Evolutionary conservation across 2,888 invertebrate species (phyloP), one percentile per base, ranked within the genome.

Genomic region (Elysia crispata): DNA sequence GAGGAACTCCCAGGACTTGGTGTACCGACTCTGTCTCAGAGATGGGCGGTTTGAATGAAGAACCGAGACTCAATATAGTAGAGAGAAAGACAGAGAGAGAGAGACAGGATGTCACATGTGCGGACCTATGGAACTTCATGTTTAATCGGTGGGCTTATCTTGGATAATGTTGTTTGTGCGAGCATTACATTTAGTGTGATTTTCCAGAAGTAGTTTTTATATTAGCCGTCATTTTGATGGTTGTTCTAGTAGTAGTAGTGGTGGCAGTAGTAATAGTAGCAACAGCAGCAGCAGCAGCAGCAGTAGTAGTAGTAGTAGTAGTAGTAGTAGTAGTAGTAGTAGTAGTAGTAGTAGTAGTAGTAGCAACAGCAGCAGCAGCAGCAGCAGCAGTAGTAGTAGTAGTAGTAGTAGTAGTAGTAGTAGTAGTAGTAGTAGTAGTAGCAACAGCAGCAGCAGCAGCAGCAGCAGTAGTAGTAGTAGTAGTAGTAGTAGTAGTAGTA

Each of bases 401-500:
- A 72, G 41, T 3, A 41, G 54, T 28, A 54, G 28, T 54, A 28
- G 60, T 73, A 73, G 28, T 72, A 72, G 41, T 72, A 72, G 72
- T 72, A 49, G 72, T 41, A 11, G 72, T 11, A 11, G 6, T 41
- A 41, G 72, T 23, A 41, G 33, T 6, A 72, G 41, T 3, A 41
- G 41, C 25, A 73, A 54, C 28, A 73, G 50, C 30, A 73, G 73
- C 28, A 54, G 54, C 25, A 57, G 25, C 54, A 28, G 57, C 28
- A 49, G 28, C 11, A 25, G 20, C 13, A 25, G 15, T 13, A 60
- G 15, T 8, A 60, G 3, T 60, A 60, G 3, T 3, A 13, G 60
- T 60, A 60, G 54, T 60, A 60, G 60, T 54, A 54, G 54, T 54
- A 54, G 54, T 54, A 54, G 54, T 54, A 70, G 70, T 70, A 70